Conservation (phyloP, 64 coral and sea anemone genomes). For the Pocillopora verrucosa region DNA sequence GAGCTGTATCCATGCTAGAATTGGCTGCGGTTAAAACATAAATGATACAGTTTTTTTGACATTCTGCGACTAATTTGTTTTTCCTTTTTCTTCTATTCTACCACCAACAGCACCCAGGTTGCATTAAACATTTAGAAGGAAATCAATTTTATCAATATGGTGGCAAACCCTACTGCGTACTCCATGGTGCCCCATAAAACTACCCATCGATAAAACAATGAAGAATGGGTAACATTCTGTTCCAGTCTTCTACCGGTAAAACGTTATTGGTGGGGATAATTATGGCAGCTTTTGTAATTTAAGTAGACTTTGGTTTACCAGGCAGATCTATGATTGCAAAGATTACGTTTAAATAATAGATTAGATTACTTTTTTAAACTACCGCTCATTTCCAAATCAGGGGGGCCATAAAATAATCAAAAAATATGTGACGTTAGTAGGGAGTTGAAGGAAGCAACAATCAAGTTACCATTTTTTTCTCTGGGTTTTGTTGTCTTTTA, state of each 20-base stretch:
- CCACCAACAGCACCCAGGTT: conserved; percentile 29
- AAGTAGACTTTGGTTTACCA: neutral
- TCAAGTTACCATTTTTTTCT: neutral
- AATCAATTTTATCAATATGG: conserved; percentile 90
- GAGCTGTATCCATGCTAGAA: no score
- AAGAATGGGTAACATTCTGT: neutral
- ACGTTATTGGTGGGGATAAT: neutral
- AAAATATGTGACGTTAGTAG: no score
- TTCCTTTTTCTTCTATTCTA: neutral
- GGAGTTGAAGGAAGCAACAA: neutral
- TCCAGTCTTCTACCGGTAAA: neutral
- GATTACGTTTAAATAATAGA: neutral
- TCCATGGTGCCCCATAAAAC: conserved; percentile 69
- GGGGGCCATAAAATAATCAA: neutral
- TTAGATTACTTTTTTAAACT: neutral
- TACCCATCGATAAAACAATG: neutral
- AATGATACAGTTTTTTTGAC: no score
- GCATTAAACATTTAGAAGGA: conserved; percentile 74
- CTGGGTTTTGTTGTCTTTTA: neutral
- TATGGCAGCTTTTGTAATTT: neutral
- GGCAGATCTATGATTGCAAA: neutral
- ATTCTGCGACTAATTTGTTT: neutral
- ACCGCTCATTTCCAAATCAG: neutral
- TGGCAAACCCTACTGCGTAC: conserved; percentile 81
- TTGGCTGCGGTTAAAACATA: no score